Base-by-base conservation (phyloP, 2,113 vertebrate species). In the Thymallus thymallus region DNA sequence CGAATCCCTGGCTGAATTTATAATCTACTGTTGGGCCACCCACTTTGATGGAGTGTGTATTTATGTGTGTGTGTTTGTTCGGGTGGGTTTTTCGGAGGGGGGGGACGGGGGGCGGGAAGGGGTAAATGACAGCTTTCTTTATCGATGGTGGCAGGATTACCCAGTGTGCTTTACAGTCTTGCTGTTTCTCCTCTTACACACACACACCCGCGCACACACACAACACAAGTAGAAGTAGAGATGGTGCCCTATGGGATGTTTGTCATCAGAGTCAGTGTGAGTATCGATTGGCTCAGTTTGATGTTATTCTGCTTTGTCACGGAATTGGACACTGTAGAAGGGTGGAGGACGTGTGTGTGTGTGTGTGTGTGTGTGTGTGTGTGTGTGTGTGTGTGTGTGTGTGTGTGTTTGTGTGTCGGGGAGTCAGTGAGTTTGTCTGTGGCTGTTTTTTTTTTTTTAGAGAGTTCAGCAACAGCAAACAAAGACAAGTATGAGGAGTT, bases 281-380 rank as follows among this genome's bases (percentile, higher is more conserved):
- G 61, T 63, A 63, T 63, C 10, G 61, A 63, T 63, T 63, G 61
- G 61, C 22, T 61, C 58, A 24, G 58, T 61, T 61, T 61, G 9
- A 61, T 61, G 58, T 24, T 61, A 61, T 61, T 22, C 58, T 22
- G n/a, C 58, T 61, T 61, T 24, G 58, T 61, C 58, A 24, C 58
- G 12, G 58, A 61, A 61, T 7, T 5, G 20, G 20, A 61, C 23
- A 24, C 22, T 10, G 22, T 18, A 61, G 58, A 23, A 41, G 65
- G 29, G 6, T 5, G 24, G 32, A 20, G 29, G 35, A 9, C 1
- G 9, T 41, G 32, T 7, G 30, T 63, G 22, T 63, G 61, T 30
- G 5, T 4, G 30, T 4, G 63, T 55, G 45, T 32, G 30, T 32
- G 30, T 35, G 32, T 35, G 46, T 48, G 10, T n/a, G n/a, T n/a